These are phyloP conservation scores for Lepidurus packardi DNA, from an alignment of 1,140 invertebrate species.

Conservation along the genomic window DNA sequence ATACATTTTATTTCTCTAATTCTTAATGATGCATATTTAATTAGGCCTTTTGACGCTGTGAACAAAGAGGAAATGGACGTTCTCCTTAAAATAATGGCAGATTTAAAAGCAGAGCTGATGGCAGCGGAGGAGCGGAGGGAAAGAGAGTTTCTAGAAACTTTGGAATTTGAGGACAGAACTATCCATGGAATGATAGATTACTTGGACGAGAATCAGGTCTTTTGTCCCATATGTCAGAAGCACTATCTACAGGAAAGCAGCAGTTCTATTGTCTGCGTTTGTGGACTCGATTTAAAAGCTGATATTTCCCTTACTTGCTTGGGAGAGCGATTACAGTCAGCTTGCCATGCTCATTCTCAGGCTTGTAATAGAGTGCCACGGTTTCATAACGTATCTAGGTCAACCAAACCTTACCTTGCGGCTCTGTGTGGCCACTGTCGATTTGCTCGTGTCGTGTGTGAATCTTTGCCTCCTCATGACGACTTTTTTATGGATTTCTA, in stretches of 20 bases:
- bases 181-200: background rate
- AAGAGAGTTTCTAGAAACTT: background rate
- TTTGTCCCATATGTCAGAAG: background rate
- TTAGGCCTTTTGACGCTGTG: background rate
- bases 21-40: background rate
- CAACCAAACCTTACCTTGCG: background rate
- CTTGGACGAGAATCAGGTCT: constrained; percentile 11
- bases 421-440: background rate
- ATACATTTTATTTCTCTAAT: background rate
- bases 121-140: background rate
- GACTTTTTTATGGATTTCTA: constrained; percentile 6
- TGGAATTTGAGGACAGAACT: background rate
- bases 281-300: background rate
- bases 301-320: background rate
- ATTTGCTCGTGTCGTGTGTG: background rate
- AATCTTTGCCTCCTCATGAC: background rate
- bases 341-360: background rate
- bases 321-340: background rate
- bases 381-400: background rate
- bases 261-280: background rate
- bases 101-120: background rate
- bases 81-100: background rate
- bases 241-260: background rate
- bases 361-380: background rate
- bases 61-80: background rate